Percentiles rank a stretch among this genome's conserved stretches.
These are phyloP conservation scores for Danio tinwini DNA, from an alignment of 2,797 vertebrate species.

Conservation along the genomic window DNA sequence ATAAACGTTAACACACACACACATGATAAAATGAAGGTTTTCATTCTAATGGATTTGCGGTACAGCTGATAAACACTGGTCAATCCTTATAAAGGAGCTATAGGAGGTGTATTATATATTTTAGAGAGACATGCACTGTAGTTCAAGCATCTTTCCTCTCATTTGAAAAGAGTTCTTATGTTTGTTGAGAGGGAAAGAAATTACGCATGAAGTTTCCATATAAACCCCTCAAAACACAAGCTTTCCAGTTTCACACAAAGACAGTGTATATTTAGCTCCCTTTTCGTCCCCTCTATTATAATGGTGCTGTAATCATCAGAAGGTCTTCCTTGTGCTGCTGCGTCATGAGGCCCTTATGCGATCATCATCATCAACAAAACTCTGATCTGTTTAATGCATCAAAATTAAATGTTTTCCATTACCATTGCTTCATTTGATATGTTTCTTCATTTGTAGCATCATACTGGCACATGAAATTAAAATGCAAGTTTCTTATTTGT, in stretches of 20 bases:
- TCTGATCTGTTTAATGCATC: too few relatives aligned
- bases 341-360: conserved; percentile 31
- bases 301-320: conserved; percentile 34
- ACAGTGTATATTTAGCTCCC: conserved; percentile 4
- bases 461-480: too few relatives aligned
- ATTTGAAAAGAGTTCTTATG: conserved; percentile 4
- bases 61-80: neutral
- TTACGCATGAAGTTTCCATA: conserved; percentile 9
- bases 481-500: too few relatives aligned
- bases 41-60: neutral
- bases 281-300: conserved; percentile 39
- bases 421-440: too few relatives aligned
- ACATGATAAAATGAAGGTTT: neutral
- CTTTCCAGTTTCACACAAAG: conserved; percentile 13
- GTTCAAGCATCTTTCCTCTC: conserved; percentile 21
- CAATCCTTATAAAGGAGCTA: neutral
- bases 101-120: neutral
- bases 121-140: conserved; percentile 14
- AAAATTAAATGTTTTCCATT: too few relatives aligned
- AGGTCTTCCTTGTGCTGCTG: conserved; percentile 49
- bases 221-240: conserved; percentile 14
- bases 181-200: neutral
- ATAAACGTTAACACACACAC: neutral
- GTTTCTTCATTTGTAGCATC: too few relatives aligned
- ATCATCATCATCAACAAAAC: neutral